These are phyloP conservation scores for Psittacus erithacus DNA, from an alignment of 2,113 vertebrate species.

Conservation along the genomic window DNA sequence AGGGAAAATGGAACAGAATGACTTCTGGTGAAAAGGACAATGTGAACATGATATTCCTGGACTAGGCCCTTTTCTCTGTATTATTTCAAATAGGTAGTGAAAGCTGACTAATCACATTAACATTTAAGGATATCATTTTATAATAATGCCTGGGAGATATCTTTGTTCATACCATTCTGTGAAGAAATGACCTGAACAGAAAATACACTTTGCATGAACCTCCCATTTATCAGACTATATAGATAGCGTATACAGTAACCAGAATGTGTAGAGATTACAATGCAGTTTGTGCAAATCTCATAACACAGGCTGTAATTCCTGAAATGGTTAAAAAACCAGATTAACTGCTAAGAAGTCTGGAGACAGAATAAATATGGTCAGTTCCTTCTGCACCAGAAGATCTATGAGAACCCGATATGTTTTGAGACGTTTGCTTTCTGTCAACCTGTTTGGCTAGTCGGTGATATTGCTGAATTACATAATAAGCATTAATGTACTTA, in stretches of 20 bases:
- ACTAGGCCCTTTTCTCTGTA: not conserved
- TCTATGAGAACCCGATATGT: not conserved
- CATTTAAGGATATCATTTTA: not conserved
- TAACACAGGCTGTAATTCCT: not conserved
- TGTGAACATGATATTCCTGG: not conserved
- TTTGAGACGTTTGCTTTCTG: not conserved
- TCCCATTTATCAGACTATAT: not conserved
- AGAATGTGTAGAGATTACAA: not conserved
- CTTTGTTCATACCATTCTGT: not conserved
- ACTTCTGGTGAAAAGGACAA: not conserved
- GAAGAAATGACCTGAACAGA: not conserved
- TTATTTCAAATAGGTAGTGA: not conserved
- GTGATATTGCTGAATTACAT: not conserved
- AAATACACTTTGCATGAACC: not conserved
- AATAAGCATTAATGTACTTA: not conserved
- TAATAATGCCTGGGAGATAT: not conserved
- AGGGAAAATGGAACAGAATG: not conserved
- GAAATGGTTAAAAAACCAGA: not conserved
- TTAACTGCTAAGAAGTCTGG: not conserved
- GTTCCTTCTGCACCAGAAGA: not conserved
- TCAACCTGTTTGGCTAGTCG: not conserved
- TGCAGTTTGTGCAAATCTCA: not conserved
- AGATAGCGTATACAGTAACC: not conserved
- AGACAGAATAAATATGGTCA: not conserved
- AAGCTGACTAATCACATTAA: constrained; percentile 2